phyloP scores from a whole-genome alignment of 2,797 vertebrate genomes.

The Danio aesculapii region DNA sequence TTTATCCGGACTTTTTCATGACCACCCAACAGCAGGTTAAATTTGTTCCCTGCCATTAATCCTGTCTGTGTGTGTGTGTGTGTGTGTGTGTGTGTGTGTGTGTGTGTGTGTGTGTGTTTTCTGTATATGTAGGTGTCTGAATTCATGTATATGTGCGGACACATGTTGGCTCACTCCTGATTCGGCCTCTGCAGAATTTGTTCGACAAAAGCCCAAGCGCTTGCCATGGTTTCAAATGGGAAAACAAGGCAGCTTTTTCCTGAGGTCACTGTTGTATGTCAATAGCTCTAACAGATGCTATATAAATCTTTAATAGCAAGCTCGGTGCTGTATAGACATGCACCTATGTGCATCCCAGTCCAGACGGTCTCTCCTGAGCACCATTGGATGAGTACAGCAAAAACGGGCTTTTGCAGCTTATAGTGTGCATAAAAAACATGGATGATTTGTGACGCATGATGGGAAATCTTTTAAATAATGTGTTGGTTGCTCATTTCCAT shows the following conservation, averaged over 20 bases:
- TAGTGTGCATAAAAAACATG: background rate
- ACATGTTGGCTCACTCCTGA: background rate
- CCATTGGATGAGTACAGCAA: constrained; percentile 15
- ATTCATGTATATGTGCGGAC: constrained; percentile 19
- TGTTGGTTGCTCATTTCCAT: background rate
- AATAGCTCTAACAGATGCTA: constrained; percentile 60
- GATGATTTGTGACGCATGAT: background rate
- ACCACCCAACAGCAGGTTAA: constrained; percentile 53
- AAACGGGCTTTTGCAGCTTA: constrained; percentile 2
- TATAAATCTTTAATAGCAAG: constrained; percentile 56
- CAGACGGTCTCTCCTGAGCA: constrained; percentile 39
- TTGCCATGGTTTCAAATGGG: constrained; percentile 48
- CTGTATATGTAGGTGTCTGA: constrained; percentile 13
- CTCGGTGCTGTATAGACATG: constrained; percentile 50
- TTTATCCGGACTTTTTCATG: constrained; percentile 45
- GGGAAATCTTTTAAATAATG: background rate
- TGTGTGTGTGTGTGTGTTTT: too few relatives aligned
- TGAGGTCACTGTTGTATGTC: constrained; percentile 56
- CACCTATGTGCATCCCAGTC: constrained; percentile 27
- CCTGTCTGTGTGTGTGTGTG: background rate
- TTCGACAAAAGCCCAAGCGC: constrained; percentile 36
- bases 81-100: background rate
- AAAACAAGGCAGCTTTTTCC: constrained; percentile 54
- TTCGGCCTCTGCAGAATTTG: constrained; percentile 39
- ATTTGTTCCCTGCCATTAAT: constrained; percentile 31